Percentiles rank a stretch among this genome's conserved stretches.
phyloP scores from a whole-genome alignment of 2,113 vertebrate species.

The Phylloscopus trochilus region DNA sequence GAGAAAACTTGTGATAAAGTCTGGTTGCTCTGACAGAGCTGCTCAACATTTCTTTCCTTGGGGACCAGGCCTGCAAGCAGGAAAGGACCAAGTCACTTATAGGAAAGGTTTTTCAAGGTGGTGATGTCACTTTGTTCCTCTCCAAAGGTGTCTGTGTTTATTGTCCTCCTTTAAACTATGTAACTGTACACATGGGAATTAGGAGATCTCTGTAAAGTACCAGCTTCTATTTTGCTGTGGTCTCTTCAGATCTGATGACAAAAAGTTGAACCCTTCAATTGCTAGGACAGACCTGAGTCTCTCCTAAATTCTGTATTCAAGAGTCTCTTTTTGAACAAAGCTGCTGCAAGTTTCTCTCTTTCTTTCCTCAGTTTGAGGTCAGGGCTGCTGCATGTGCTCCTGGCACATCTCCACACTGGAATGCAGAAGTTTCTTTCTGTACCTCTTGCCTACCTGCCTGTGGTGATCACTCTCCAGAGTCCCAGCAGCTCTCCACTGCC shows the following conservation, averaged over 20 bases:
- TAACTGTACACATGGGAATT: background rate
- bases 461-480: background rate
- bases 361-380: background rate
- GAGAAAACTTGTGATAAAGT: background rate
- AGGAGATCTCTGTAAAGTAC: background rate
- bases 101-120: background rate
- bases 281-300: background rate
- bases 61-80: background rate
- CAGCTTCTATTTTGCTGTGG: background rate
- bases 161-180: background rate
- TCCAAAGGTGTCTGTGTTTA: background rate
- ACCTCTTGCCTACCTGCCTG: no score
- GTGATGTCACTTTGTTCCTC: background rate
- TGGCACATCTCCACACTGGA: background rate
- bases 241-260: background rate
- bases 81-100: background rate
- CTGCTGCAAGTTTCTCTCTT: background rate
- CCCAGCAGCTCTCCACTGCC: background rate
- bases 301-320: background rate
- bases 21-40: background rate
- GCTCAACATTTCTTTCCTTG: background rate
- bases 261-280: background rate
- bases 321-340: background rate
- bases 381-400: background rate
- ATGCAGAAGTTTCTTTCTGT: background rate